Evolutionary conservation across 92 coral and sea anemone species (phyloP), one percentile per base, ranked within the genome.

Genomic region (Isaurus tuberculatus): DNA sequence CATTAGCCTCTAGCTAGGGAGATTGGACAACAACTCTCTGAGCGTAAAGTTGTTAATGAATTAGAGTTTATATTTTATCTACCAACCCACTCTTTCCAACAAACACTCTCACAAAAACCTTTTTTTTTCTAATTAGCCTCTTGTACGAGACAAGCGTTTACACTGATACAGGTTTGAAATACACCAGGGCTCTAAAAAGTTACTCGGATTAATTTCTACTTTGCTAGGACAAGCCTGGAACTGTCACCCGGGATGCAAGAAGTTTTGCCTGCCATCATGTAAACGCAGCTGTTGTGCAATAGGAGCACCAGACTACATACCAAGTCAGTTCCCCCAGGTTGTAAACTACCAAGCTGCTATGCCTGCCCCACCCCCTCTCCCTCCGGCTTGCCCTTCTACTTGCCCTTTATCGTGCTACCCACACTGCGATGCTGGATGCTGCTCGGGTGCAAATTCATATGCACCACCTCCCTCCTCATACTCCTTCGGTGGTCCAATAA

Each of bases 181-280:
- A 19, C 13, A 9, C 28, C 63, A n/a, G n/a, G n/a, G n/a, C n/a
- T n/a, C n/a, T n/a, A n/a, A n/a, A n/a, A n/a, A n/a, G n/a, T 25
- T 28, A 5, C 16, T 34, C 2, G 11, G 28, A 2, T 27, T 36
- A 44, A 19, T 9, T 40, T 72, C 1, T 15, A 6, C 11, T 26
- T 0, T 28, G 26, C 4, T 42, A 93, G 97, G 94, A 64, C 90
- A 88, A 34, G 90, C 97, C 0, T 96, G 99, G 99, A 80, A 70
- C 23, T 96, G 99, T 28, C 99, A 96, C 64, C 97, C 99, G 1
- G 99, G 99, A 23, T 96, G 99, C 72, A 89, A 88, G 36, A 91
- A 57, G 46, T 96, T 92, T 80, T 96, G 99, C 65, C 94, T 96
- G 19, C 94, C 99, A 3, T 96, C 99, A 25, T 96, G 99, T 81